These are phyloP conservation scores for Nyctibius grandis DNA, from an alignment of 2,797 vertebrate species.

Conservation along the genomic window DNA sequence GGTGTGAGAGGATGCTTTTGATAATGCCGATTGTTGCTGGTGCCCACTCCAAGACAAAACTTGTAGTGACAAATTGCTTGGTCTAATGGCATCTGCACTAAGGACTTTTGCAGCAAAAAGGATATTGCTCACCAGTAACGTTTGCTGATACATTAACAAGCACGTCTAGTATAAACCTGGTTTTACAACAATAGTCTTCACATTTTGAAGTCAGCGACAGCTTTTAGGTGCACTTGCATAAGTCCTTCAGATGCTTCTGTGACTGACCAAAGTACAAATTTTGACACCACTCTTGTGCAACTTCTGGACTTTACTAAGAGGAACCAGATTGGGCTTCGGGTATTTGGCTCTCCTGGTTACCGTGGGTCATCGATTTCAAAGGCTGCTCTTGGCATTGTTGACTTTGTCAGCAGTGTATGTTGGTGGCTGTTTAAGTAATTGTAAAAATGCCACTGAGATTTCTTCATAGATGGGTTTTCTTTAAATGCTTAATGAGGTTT, in stretches of 20 bases:
- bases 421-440: neutral
- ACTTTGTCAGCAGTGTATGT: neutral
- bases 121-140: neutral
- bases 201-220: neutral
- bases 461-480: neutral
- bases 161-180: neutral
- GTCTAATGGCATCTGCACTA: neutral
- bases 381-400: neutral
- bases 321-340: neutral
- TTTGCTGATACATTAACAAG: neutral
- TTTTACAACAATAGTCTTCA: neutral
- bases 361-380: neutral
- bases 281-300: neutral
- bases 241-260: neutral
- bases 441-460: neutral
- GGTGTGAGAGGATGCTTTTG: neutral
- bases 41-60: neutral
- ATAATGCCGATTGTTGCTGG: neutral
- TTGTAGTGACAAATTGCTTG: neutral
- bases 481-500: neutral
- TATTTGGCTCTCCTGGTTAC: neutral
- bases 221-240: neutral
- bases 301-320: neutral
- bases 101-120: neutral
- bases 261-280: neutral